These are phyloP conservation scores for Zygothrica quintamaculata DNA, from an alignment of 2,888 invertebrate genomes.

Conservation along the genomic window DNA sequence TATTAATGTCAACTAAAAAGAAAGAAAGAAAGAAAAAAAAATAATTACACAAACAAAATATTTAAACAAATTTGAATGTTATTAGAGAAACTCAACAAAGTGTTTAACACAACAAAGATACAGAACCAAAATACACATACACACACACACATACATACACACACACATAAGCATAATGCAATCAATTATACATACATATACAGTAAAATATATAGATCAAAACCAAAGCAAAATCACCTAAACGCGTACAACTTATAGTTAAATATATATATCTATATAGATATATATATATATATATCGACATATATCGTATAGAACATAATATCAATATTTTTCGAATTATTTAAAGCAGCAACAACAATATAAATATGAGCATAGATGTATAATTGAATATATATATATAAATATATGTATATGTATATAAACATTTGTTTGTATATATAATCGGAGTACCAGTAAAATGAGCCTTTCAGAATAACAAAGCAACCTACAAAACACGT, in stretches of 20 bases:
- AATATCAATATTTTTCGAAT: conserved; percentile 62
- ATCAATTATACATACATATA: conserved; percentile 27
- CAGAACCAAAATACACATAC: conserved; percentile 16
- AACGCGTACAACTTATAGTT: conserved; percentile 22
- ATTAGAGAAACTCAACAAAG: conserved; percentile 38
- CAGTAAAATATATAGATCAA: not conserved
- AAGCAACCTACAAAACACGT: not conserved
- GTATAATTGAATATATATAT: too few relatives aligned
- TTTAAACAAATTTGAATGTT: conserved; percentile 45
- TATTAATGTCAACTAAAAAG: conserved; percentile 48
- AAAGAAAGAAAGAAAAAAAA: conserved; percentile 1
- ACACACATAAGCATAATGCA: conserved; percentile 46
- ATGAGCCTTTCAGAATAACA: conserved; percentile 26
- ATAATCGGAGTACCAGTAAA: conserved; percentile 17
- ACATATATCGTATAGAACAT: conserved; percentile 24
- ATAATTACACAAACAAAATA: conserved; percentile 29
- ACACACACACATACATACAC: conserved; percentile 10
- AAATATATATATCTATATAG: conserved; percentile 21
- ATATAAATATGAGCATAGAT: conserved; percentile 1
- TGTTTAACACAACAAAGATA: conserved; percentile 47
- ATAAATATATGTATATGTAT: not conserved
- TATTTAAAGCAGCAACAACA: conserved; percentile 36
- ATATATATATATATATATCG: conserved; percentile 28
- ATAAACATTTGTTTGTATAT: not conserved
- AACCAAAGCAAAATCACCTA: conserved; percentile 35